Evolutionary conservation across 2,113 vertebrate genomes (phyloP), one percentile per base, ranked within the genome.

Genomic region (Ophthalmolycus amberensis): DNA sequence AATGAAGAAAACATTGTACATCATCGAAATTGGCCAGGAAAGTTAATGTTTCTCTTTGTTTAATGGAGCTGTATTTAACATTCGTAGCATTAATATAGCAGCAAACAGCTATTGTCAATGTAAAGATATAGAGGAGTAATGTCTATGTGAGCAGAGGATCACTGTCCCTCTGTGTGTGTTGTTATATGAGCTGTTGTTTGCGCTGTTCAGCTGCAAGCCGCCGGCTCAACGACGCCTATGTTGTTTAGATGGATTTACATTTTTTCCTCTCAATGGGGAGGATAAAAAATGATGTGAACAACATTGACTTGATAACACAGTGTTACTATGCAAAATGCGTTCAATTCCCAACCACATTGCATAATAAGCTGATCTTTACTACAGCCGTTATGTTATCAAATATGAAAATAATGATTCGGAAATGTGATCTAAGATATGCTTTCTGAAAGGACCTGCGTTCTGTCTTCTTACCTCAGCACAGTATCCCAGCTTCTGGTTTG

Each of bases 401-500:
- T 16, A 10, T 27, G 7, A 46, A 46, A 46, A 29, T 29, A 29
- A 46, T 16, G 1, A 32, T 40, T 40, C 15, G 37, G 15, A 29
- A 29, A 67, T 29, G 42, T 44, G 5, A 8, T 46, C 11, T 22
- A 8, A 37, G 1, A 14, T 2, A 25, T 4, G 16, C 22, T 38
- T 20, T 44, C n/a, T 68, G 15, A 44, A 27, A 67, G 25, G 9
- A 22, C 44, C 66, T n/a, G 29, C 9, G 22, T 12, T 68, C 9
- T 32, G 44, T 75, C 58, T 82, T 87, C 96, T 85, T 94, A 99
- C 98, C 97, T 99, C 98, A 79, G 96, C 92, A 87, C 98, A 99
- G 1, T 89, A 90, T 69, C 87, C 89, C 77, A 97, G 93, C 85
- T 88, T 96, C 91, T 99, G 98, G 69, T 96, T 96, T 85, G 96